Base-by-base conservation (phyloP, 2,113 vertebrate species). In the Noturus placidus region DNA sequence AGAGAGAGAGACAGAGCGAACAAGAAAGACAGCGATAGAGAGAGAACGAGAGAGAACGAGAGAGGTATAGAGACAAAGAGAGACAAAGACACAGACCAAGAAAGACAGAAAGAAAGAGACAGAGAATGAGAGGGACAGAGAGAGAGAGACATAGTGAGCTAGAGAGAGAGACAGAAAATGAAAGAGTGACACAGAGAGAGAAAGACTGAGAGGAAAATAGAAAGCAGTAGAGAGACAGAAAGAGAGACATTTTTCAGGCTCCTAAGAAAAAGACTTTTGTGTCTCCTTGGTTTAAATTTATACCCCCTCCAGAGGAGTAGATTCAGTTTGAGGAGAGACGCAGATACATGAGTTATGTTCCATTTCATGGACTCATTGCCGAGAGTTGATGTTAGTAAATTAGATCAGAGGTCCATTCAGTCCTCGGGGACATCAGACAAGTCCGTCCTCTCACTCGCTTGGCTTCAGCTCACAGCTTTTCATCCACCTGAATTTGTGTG, bases 71-170 rank as follows among this genome's bases (percentile, higher is more conserved):
- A 56, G 11, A 27, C 30, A 59, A 0, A 74, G 13, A n/a, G 57
- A 56, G 54, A 88, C 35, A 85, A 61, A 87, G 90, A 57, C 30
- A 57, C 30, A 59, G 1, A 74, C 4, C 8, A 5, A 42, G 57
- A 56, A 17, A 88, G 42, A 85, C 61, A 87, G 90, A 52, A 13
- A 20, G 77, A 65, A 27, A 25, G 85, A 50, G 72, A 57, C 57
- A 54, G 13, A 54, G 13, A 54, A 13, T 14, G 13, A 38, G n/a
- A 25, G n/a, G 35, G 9, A 35, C 52, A 54, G 67, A 10, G 30
- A n/a, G 11, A 57, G 11, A 15, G 33, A 56, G 17, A 69, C 13
- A 22, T 4, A 25, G 30, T n/a, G 1, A 72, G 19, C 7, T 1
- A 38, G 56, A 42, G 54, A 57, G 54, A 74, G 4, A 27, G 4